Percentiles rank a stretch among this genome's conserved stretches.
Evolutionary conservation across 2,113 vertebrate species (phyloP).

Genomic region (Pachypanchax playfairii): DNA sequence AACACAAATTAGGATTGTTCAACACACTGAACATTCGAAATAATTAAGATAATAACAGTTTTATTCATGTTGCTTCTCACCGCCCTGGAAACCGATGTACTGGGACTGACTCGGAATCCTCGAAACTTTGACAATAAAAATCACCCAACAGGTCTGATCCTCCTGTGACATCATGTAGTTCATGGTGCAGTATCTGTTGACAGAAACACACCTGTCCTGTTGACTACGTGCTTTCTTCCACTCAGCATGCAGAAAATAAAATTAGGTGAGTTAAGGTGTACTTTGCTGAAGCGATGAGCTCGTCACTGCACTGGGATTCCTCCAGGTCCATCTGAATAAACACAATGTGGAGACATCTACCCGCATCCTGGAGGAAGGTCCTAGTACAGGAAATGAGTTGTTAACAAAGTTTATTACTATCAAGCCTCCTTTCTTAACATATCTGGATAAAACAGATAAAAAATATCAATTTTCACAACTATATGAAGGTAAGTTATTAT

Average conservation of each 20-base stretch:
- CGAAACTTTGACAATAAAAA: constrained; percentile 79
- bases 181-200: constrained; percentile 77
- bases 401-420: no score
- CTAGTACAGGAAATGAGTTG: constrained; percentile 60
- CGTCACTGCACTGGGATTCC: constrained; percentile 73
- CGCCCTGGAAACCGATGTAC: constrained; percentile 82
- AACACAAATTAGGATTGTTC: constrained; percentile 1
- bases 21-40: background rate
- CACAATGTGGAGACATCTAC: constrained; percentile 55
- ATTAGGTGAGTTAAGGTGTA: constrained; percentile 25
- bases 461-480: no score
- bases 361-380: constrained; percentile 56
- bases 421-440: no score
- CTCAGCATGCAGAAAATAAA: background rate
- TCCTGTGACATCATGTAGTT: constrained; percentile 69
- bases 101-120: constrained; percentile 68
- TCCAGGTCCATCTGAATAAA: constrained; percentile 80
- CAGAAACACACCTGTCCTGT: background rate
- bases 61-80: constrained; percentile 39
- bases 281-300: constrained; percentile 82
- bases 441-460: no score
- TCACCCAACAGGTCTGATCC: constrained; percentile 56
- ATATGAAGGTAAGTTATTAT: no score
- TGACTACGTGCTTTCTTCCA: background rate
- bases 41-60: no score